These are phyloP conservation scores for Potorous gilbertii DNA, from an alignment of 2,797 vertebrate species.

Conservation along the genomic window DNA sequence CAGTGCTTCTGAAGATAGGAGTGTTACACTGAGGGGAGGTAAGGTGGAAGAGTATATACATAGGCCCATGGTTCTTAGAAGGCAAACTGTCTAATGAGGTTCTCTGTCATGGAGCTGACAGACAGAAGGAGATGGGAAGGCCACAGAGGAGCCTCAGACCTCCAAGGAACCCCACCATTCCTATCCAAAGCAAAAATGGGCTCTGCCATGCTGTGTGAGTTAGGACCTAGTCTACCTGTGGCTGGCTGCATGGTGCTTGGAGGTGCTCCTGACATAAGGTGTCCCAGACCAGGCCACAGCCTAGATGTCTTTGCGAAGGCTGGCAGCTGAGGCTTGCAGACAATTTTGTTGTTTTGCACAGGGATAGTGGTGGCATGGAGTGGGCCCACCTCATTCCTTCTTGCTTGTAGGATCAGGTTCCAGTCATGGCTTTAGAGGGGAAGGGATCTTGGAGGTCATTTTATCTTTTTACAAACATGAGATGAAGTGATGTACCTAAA, in stretches of 20 bases:
- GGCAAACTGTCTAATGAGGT: background rate
- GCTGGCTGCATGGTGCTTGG: background rate
- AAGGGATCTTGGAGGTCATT: background rate
- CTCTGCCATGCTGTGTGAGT: background rate
- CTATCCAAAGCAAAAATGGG: background rate
- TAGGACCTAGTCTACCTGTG: background rate
- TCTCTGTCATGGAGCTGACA: background rate
- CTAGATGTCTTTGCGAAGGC: no score
- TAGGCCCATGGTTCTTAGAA: background rate
- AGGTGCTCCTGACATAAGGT: background rate
- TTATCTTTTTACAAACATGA: background rate
- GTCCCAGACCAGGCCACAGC: no score
- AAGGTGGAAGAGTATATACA: background rate
- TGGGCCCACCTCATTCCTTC: no score
- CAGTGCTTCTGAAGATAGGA: background rate
- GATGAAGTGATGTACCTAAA: background rate
- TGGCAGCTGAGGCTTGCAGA: no score
- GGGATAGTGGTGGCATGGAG: no score
- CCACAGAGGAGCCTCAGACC: background rate
- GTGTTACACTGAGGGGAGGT: background rate
- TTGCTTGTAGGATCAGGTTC: no score
- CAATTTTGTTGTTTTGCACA: no score
- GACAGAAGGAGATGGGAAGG: background rate
- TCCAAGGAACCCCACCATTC: background rate
- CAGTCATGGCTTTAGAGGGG: no score